Evolutionary conservation across 2,113 vertebrate genomes (phyloP).

Genomic region (Urocolius indicus): DNA sequence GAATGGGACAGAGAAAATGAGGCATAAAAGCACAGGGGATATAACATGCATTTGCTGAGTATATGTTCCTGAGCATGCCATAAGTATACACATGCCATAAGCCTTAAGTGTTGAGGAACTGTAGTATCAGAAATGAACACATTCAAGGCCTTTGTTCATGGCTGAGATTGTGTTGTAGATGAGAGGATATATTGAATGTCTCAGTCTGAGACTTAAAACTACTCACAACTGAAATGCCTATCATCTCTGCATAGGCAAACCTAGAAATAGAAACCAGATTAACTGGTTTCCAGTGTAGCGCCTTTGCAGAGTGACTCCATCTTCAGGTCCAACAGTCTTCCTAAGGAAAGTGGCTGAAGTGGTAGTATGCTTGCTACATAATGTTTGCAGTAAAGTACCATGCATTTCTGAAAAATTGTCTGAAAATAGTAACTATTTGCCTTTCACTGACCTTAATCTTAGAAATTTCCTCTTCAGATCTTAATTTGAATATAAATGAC

Average conservation of each 20-base stretch:
- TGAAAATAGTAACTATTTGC: not conserved
- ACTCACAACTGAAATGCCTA: not conserved
- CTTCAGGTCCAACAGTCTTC: not conserved
- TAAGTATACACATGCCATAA: not conserved
- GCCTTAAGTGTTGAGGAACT: not conserved
- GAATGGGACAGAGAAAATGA: not conserved
- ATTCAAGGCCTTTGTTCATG: not conserved
- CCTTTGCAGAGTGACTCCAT: rapidly evolving
- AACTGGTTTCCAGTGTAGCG: not conserved
- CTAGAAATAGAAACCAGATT: not conserved
- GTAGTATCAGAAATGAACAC: not conserved
- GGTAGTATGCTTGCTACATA: not conserved
- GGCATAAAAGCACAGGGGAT: not conserved
- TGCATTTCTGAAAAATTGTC: not conserved
- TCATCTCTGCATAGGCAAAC: not conserved
- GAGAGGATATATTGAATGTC: not conserved
- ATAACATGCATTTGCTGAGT: not conserved
- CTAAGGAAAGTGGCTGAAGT: not conserved
- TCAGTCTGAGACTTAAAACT: not conserved
- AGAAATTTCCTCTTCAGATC: not conserved
- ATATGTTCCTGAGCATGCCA: not conserved
- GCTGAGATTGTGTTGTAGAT: not conserved
- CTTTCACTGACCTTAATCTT: not conserved
- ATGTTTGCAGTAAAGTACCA: not conserved
- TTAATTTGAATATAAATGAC: conserved; percentile 37